phyloP scores from a whole-genome alignment of 2,797 vertebrate species.

The Chiroxiphia lanceolata region DNA sequence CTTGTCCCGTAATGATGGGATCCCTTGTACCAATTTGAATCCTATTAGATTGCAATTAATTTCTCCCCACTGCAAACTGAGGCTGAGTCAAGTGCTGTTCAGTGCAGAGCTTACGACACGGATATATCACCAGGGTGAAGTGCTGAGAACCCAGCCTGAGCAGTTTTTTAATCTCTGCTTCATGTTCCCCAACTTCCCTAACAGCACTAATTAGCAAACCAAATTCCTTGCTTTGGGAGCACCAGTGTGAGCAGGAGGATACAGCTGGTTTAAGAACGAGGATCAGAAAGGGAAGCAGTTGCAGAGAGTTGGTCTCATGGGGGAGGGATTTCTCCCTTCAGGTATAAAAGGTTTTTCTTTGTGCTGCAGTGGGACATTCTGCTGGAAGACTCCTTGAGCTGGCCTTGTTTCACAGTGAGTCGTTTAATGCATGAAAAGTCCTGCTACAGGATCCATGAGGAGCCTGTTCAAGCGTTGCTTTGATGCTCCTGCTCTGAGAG shows the following conservation, averaged over 20 bases:
- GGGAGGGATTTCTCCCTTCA: neutral
- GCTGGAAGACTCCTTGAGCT: neutral
- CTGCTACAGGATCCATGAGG: neutral
- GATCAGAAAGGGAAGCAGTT: neutral
- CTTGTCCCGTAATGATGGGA: constrained; percentile 64
- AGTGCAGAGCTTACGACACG: neutral
- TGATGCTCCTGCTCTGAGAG: neutral
- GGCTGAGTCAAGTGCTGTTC: constrained; percentile 41
- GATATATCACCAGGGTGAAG: constrained; percentile 22
- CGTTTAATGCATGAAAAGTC: neutral
- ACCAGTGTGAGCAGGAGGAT: neutral
- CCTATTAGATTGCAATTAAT: constrained; percentile 71
- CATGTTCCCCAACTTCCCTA: constrained; percentile 28
- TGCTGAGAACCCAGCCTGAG: constrained; percentile 1
- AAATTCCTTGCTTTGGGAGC: constrained; percentile 45
- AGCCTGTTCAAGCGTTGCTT: neutral
- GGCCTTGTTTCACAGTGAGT: neutral
- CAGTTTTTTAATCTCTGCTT: constrained; percentile 35
- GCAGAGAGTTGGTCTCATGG: neutral
- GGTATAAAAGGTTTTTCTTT: neutral
- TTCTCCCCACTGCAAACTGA: constrained; percentile 47
- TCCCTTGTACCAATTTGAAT: constrained; percentile 71
- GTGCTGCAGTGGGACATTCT: neutral
- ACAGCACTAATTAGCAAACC: constrained; percentile 52
- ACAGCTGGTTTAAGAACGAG: neutral